Evolutionary conservation across 2,797 vertebrate genomes (phyloP).

Genomic region (Hippopotamyrus pictus): DNA sequence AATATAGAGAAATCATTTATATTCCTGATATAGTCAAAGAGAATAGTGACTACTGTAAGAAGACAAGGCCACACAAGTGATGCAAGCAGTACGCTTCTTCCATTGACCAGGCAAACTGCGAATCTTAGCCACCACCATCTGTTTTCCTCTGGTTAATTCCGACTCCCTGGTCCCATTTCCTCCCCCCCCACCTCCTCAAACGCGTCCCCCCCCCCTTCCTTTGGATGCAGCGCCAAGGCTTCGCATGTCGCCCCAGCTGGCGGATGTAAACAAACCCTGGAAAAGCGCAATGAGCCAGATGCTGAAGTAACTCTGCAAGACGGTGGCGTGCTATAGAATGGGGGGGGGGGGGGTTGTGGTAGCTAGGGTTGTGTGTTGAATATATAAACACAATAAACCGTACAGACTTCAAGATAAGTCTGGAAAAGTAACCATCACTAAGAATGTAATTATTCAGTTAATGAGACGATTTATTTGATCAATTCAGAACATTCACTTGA

Average conservation of each 20-base stretch:
- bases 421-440: neutral
- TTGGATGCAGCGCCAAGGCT: constrained; percentile 27
- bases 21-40: neutral
- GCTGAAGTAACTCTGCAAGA: constrained; percentile 7
- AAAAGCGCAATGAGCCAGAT: constrained; percentile 17
- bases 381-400: neutral
- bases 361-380: neutral
- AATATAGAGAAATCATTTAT: neutral
- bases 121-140: constrained; percentile 17
- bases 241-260: constrained; percentile 3
- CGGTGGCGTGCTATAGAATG: neutral
- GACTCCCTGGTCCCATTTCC: constrained; percentile 10
- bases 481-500: neutral
- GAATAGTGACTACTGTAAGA: neutral
- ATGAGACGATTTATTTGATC: neutral
- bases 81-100: neutral
- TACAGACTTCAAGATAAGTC: neutral
- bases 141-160: constrained; percentile 31
- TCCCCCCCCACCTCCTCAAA: constrained; percentile 13
- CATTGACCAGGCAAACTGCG: neutral
- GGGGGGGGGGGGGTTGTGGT: neutral
- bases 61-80: neutral
- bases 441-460: neutral
- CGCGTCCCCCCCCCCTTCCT: constrained; percentile 23
- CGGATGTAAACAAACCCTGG: constrained; percentile 20